Base-by-base conservation (phyloP, 2,113 vertebrate species). In the Aptenodytes forsteri region DNA sequence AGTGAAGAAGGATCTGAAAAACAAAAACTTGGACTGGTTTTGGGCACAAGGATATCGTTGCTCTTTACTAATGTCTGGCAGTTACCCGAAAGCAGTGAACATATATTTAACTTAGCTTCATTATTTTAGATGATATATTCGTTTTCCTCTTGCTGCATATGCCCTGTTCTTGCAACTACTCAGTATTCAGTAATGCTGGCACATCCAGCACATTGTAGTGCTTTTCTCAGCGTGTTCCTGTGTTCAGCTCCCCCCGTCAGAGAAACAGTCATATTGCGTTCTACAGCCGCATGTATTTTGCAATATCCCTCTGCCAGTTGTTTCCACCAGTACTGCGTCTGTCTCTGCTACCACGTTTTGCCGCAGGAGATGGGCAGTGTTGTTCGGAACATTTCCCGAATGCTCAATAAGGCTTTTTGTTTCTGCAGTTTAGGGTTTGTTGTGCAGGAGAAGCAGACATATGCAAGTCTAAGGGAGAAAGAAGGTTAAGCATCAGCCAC, bases 321-420 rank as follows among this genome's bases (percentile, higher is more conserved):
- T 97, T 94, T 81, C 55, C 49, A 71, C 62, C 75, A 65, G 56
- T 20, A 21, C 32, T 52, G 54, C 9, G 18, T 55, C 38, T 72
- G 46, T 92, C 90, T 90, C 89, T 78, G 77, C 76, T 89, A 52
- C 42, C 70, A 34, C 7, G 16, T 96, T 92, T 93, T 90, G 89
- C 78, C 0, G 6, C 84, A 83, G 73, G 78, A 83, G 54, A 90
- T 56, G 42, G 88, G 46, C 69, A 83, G 34, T 1, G 9, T 15
- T 91, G 82, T 85, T 93, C 91, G 88, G 55, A 87, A 56, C 89
- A 92, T 95, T 97, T 85, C 91, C 84, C 89, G 96, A 76, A 92
- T 88, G 84, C 90, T 82, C 82, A 81, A 36, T 89, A 87, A 47
- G 59, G 15, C 4, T 80, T 96, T 81, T 64, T 93, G n/a, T 94